Base-by-base conservation (phyloP, 2,113 vertebrate species). In the Stigmatopora argus region DNA sequence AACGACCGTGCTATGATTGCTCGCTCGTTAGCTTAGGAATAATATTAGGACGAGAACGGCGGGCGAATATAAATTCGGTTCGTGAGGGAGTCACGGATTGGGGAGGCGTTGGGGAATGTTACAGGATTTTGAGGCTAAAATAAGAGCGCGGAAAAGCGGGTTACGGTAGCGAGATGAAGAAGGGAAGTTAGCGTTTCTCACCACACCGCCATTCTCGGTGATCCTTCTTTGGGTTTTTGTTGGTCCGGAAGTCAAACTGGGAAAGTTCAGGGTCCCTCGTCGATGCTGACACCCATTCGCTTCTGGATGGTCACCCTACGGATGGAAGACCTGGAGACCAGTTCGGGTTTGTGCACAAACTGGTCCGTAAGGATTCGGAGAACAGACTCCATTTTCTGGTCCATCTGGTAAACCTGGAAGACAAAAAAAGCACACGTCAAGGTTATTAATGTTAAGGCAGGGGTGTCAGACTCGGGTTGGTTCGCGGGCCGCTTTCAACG, bases 331-430 rank as follows among this genome's bases (percentile, higher is more conserved):
- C 62, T 82, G 70, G 78, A 72, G 1, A 65, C 77, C 34, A 87
- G 83, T 73, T 87, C 86, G 0, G 75, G 70, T 62, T 84, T 82
- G 49, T 88, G 86, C 1, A 78, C 72, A 62, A 89, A 90, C 82
- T 89, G 81, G 64, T 91, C 82, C 70, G 64, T 62, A 75, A 91
- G 78, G 67, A 92, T 86, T 63, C 61, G 85, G 58, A 90, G 70
- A 17, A 91, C 77, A 0, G 80, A 84, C 61, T 91, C 89, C 78
- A 92, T 71, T 63, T 89, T 91, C 75, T 82, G 67, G 46, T 92
- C 89, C 87, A 91, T 90, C 72, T 82, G 83, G 67, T 84, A 57
- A n/a, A 91, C 84, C 91, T 92, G 69, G 41, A 48, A 65, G 63
- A 55, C 51, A 73, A 48, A 48, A 31, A 75, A 34, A 69, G 19